Evolutionary conservation across 2,797 vertebrate species (phyloP), one percentile per base, ranked within the genome.

Genomic region (Pelochelys cantorii): DNA sequence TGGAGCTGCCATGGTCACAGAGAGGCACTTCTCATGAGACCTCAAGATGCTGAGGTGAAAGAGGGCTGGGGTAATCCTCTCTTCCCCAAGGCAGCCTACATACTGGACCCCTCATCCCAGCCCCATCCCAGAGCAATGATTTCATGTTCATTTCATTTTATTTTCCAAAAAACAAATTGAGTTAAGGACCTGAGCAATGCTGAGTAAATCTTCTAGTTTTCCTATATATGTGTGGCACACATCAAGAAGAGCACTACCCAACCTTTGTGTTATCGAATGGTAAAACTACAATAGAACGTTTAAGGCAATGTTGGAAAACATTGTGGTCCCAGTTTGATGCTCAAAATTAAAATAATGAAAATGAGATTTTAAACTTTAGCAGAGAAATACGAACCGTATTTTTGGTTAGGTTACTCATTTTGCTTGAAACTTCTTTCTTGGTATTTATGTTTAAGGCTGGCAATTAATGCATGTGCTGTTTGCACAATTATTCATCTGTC

Each of bases 231-330:
- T 5, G 29, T 68, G 11, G 34, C 83, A 59, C 0, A 1, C 31
- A 5, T 56, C 14, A 31, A 53, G 87, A 86, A 48, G 5, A 75
- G 5, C 0, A 0, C 31, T 37, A 2, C 29, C 12, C 7, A 2
- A 5, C 80, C 14, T 85, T 31, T 2, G 75, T 14, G 25, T 77
- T 48, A 77, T 29, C 42, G 29, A 52, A 77, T 77, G 42, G 7
- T 71, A 37, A 71, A 37, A 22, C 68, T 48, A 48, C 42, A 48
- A 8, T 48, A 48, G 42, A 48, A 48, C 27, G 42, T 77, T 52
- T 77, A 48, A 25, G 25, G 27, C 14, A 52, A 77, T 17, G 14
- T 77, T 27, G 42, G 74, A 77, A 77, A 52, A 27, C 27, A 14
- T 77, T 7, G 2, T 48, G 13, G 42, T 27, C 27, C 8, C 25